phyloP scores from a whole-genome alignment of 2,797 vertebrate species.

The Microcaecilia unicolor region DNA sequence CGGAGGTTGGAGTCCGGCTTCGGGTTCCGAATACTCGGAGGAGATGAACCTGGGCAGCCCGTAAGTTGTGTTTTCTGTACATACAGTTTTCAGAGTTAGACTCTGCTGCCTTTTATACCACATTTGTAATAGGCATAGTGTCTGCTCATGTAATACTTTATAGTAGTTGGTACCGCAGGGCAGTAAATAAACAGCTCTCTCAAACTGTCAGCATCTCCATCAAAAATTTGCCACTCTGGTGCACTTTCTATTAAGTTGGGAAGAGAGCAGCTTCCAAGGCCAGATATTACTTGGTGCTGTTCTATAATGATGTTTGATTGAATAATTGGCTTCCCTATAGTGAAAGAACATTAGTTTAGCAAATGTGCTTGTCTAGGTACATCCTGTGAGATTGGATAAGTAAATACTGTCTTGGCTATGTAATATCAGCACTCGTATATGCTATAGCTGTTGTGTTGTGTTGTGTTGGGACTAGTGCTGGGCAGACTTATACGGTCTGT shows the following conservation, averaged over 20 bases:
- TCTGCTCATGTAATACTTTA: no score
- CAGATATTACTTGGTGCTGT: not conserved
- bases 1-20: conserved; percentile 94
- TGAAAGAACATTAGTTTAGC: not conserved
- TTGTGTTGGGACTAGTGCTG: no score
- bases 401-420: not conserved
- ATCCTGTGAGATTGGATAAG: not conserved
- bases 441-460: no score
- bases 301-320: conserved; percentile 9
- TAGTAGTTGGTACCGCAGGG: no score
- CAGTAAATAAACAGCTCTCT: conserved; percentile 5
- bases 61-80: conserved; percentile 63
- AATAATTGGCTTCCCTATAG: not conserved
- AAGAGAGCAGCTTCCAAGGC: not conserved
- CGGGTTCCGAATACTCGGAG: conserved; percentile 93
- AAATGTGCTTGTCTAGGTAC: not conserved
- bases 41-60: conserved; percentile 94
- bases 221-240: conserved; percentile 1
- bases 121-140: no score
- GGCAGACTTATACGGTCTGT: no score
- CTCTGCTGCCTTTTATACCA: no score
- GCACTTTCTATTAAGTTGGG: conserved; percentile 3
- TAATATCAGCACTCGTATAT: no score
- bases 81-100: conserved; percentile 10
- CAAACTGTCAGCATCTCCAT: not conserved